These are phyloP conservation scores for Cyrtonyx montezumae DNA, from an alignment of 2,113 vertebrate genomes.

Conservation along the genomic window DNA sequence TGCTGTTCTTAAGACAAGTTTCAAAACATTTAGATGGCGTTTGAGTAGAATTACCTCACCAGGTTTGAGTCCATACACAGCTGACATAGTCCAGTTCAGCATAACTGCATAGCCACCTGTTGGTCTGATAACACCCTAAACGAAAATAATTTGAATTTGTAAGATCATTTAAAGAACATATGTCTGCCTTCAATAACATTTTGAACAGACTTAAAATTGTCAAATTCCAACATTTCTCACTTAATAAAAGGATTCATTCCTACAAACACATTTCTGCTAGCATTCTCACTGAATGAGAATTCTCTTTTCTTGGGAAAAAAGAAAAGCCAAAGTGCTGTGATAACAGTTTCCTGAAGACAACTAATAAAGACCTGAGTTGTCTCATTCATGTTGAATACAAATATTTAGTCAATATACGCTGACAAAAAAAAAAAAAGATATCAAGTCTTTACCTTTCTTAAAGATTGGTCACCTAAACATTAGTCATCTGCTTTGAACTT, in stretches of 20 bases:
- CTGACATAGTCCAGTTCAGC: constrained; percentile 98
- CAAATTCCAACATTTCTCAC: neutral
- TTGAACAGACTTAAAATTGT: neutral
- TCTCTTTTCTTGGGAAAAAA: neutral
- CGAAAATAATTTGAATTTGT: constrained; percentile 22
- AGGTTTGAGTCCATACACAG: constrained; percentile 90
- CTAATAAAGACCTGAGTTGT: neutral
- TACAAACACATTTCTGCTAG: neutral
- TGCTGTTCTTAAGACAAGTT: neutral
- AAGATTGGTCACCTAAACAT: neutral
- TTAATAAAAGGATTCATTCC: neutral
- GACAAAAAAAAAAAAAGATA: neutral
- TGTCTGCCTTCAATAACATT: neutral
- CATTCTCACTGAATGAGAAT: neutral
- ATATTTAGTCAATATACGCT: neutral
- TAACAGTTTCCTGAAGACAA: neutral
- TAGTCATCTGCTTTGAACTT: neutral
- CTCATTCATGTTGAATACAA: neutral
- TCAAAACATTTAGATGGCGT: neutral
- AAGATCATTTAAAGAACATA: neutral
- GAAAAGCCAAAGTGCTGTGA: neutral
- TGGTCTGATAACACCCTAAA: constrained; percentile 90
- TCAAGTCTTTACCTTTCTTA: neutral
- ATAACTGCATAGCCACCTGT: constrained; percentile 95
- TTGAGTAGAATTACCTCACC: constrained; percentile 87